Evolutionary conservation across 2,888 invertebrate genomes (phyloP).

Genomic region (Drosophila falleni): DNA sequence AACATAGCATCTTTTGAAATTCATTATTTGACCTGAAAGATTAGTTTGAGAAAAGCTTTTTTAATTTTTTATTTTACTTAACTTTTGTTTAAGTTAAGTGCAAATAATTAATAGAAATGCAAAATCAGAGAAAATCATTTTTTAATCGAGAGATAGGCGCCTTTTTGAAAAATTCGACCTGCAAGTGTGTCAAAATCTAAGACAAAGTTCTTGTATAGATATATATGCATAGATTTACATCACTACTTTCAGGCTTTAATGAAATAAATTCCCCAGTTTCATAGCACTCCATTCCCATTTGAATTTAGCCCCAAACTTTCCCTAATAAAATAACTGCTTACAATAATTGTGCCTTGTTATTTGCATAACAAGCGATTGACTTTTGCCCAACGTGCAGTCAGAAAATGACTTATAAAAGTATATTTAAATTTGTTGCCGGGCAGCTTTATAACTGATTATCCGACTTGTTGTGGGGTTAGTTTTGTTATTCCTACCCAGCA

Average conservation of each 20-base stretch:
- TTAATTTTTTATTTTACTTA: too few species aligned
- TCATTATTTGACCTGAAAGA: too few species aligned
- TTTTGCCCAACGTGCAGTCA: constrained; percentile 40
- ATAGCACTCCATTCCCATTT: neutral
- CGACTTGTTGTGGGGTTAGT: constrained; percentile 29
- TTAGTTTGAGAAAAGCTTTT: too few species aligned
- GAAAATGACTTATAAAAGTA: constrained; percentile 32
- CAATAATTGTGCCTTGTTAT: constrained; percentile 12
- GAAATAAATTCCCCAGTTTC: neutral
- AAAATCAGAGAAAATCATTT: too few species aligned
- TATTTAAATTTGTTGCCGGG: constrained; percentile 34
- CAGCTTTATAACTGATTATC: constrained; percentile 57
- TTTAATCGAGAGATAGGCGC: too few species aligned
- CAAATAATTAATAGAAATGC: too few species aligned
- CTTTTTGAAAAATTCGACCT: too few species aligned
- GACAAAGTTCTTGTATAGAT: too few species aligned
- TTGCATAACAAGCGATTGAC: constrained; percentile 36
- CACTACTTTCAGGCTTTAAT: neutral
- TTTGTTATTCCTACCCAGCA: constrained; percentile 22
- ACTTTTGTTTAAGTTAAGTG: too few species aligned
- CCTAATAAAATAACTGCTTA: constrained; percentile 13
- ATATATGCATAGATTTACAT: too few species aligned
- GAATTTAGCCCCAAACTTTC: neutral
- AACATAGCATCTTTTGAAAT: too few species aligned
- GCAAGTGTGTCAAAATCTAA: too few species aligned